These are phyloP conservation scores for Phocoena phocoena DNA, from an alignment of 2,113 vertebrate species.

Conservation along the genomic window DNA sequence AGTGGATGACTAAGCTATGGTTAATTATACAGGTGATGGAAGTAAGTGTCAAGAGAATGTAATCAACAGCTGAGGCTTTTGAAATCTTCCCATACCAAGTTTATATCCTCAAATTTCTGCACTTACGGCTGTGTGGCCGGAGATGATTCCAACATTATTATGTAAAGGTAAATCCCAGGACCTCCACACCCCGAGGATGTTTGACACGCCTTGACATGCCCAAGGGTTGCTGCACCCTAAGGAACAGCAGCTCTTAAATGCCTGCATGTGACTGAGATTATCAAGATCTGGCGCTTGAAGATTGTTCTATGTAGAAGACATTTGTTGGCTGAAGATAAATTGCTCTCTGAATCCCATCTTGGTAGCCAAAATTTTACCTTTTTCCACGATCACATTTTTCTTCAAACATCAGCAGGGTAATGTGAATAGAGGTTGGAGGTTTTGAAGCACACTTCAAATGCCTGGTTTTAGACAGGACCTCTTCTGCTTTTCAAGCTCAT, in stretches of 20 bases:
- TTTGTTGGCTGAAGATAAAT: not conserved
- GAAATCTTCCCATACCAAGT: not conserved
- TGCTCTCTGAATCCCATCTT: not conserved
- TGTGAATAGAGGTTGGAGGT: conserved; percentile 42
- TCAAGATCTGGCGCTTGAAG: conserved; percentile 17
- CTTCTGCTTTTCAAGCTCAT: conserved; percentile 16
- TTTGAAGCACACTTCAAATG: not conserved
- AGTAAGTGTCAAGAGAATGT: not conserved
- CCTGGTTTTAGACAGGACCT: conserved; percentile 34
- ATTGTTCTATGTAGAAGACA: not conserved
- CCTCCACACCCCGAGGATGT: not conserved
- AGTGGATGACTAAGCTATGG: not conserved
- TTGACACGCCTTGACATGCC: not conserved
- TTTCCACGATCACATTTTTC: not conserved
- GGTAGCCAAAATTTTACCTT: conserved; percentile 12
- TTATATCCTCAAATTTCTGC: not conserved
- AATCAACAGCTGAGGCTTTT: not conserved
- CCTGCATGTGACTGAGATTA: not conserved
- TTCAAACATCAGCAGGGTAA: not conserved
- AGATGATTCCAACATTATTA: not conserved
- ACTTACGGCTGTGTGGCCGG: not conserved
- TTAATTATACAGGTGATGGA: not conserved
- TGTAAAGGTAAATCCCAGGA: not conserved
- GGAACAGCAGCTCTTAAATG: not conserved
- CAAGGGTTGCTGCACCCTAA: not conserved